Evolutionary conservation across 1,140 invertebrate genomes (phyloP), one percentile per base, ranked within the genome.

Genomic region (Oscheius sp.): DNA sequence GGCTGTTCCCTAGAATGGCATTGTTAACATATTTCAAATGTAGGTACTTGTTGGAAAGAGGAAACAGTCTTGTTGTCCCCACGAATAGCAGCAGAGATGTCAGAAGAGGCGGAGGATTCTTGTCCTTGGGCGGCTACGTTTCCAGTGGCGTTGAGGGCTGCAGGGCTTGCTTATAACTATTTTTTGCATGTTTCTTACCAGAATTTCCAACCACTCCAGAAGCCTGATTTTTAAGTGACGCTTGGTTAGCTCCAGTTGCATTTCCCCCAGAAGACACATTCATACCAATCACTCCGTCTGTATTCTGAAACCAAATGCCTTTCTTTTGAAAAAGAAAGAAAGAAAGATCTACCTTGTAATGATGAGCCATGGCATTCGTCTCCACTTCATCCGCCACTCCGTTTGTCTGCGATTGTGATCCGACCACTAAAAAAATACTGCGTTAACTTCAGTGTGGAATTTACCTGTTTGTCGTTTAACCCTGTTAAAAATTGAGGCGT

Each of bases 51-150:
- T 42, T 76, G 73, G 31, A 42, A 49, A 18, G 15, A 32, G 15
- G 55, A 23, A n/a, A 76, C 71, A 1, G 23, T 59, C 73, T 36
- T 58, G 15, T 77, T 63, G 76, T 67, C 36, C 2, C 74, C 74
- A 4, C 38, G 28, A n/a, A 76, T 63, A 4, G 45, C 74, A 23
- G 74, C 62, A 18, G 52, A 23, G 31, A 74, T 76, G 7, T 76
- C 26, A 23, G 73, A 64, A n/a, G 29, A 10, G 71, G 42, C 28
- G 49, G 35, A 34, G 26, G 76, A 59, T 29, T 77, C 72, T 38
- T 46, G 69, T n/a, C 73, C 73, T 20, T 42, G 31, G 26, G 75
- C 35, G 3, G n/a, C 26, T 10, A 69, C 58, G 35, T 74, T 68
- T 4, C 75, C 75, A 18, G 28, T 45, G 2, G 70, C 10, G 26